Conservation (phyloP, 2,797 vertebrate species). For the Otus scops region DNA sequence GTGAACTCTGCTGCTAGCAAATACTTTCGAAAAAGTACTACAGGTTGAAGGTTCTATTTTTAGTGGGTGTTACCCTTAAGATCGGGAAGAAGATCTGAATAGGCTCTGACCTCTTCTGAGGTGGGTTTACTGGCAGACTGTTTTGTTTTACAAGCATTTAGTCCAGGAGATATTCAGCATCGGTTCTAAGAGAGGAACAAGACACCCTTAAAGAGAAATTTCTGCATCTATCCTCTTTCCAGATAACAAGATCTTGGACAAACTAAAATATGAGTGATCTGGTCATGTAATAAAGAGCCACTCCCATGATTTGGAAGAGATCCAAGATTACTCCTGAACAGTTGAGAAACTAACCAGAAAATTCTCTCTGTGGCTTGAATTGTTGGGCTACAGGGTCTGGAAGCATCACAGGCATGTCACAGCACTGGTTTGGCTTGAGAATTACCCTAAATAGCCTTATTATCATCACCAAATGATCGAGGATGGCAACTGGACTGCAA, state of each 20-base stretch:
- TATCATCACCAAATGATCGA: background rate
- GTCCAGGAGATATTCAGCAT: background rate
- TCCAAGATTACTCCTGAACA: background rate
- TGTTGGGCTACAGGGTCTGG: background rate
- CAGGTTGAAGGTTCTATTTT: background rate
- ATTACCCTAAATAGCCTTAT: constrained; percentile 11
- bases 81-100: background rate
- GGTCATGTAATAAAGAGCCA: background rate
- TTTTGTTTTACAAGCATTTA: background rate
- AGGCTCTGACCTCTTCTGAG: background rate
- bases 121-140: background rate
- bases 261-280: background rate
- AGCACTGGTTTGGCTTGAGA: background rate
- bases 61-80: background rate
- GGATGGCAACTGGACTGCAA: background rate
- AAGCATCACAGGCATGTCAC: background rate
- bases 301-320: background rate
- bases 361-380: background rate
- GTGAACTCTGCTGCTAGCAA: background rate
- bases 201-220: background rate
- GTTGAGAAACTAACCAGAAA: background rate
- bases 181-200: background rate
- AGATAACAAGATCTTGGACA: background rate
- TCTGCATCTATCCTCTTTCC: background rate
- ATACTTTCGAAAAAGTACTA: background rate